A percentile compares a stretch with the other conserved stretches of the same genome.
Conservation (phyloP, 2,888 invertebrate species). For the Papilio protenor region DNA sequence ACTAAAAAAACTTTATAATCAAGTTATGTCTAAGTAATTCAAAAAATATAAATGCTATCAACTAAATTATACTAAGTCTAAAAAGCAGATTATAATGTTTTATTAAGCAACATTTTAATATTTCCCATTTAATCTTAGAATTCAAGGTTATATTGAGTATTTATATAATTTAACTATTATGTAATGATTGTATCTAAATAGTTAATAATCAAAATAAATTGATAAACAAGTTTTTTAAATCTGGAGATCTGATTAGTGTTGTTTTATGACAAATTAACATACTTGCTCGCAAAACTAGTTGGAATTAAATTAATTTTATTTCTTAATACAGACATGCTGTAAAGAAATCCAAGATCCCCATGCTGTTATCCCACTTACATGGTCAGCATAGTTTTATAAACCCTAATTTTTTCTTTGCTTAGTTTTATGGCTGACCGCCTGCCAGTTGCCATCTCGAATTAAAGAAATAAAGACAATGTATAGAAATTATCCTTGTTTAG, state of each 20-base stretch:
- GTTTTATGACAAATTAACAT: slow-evolving; percentile 8
- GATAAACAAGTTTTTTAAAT: not conserved
- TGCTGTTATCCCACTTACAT: not conserved
- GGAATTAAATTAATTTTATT: not conserved
- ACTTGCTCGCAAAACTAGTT: slow-evolving; percentile 4
- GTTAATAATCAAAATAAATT: not conserved
- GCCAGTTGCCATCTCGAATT: not conserved
- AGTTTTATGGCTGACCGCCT: too few relatives aligned
- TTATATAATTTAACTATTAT: too few relatives aligned
- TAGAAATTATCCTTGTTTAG: not conserved
- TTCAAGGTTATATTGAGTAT: not conserved
- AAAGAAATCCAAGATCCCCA: not conserved
- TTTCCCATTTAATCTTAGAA: not conserved
- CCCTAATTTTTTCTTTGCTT: too few relatives aligned
- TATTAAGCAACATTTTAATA: not conserved
- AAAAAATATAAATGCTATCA: too few relatives aligned
- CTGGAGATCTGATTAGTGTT: not conserved
- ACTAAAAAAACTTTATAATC: not conserved
- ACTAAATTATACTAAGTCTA: not conserved
- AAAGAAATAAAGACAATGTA: not conserved
- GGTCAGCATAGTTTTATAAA: too few relatives aligned
- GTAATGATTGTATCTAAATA: not conserved
- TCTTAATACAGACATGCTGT: not conserved
- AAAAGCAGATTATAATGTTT: not conserved
- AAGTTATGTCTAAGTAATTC: not conserved